Conservation (phyloP, 2,797 vertebrate genomes). For the Limnodromus scolopaceus region DNA sequence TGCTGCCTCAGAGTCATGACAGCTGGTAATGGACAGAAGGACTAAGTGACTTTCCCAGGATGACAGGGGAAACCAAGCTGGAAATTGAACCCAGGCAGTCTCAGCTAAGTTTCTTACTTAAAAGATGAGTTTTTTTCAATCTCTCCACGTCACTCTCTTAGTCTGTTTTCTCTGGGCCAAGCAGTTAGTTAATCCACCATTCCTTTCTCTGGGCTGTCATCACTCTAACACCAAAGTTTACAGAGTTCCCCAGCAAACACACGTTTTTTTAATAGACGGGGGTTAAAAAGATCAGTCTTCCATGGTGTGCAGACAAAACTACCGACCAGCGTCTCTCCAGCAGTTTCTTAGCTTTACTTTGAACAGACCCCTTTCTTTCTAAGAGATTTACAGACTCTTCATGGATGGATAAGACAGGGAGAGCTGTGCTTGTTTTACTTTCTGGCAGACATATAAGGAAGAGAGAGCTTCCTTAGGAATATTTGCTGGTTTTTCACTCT, state of each 20-base stretch:
- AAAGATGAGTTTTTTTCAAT: background rate
- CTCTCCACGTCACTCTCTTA: background rate
- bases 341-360: background rate
- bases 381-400: background rate
- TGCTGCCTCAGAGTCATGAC: background rate
- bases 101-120: background rate
- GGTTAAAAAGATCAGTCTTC: background rate
- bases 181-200: background rate
- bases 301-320: background rate
- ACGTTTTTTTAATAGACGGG: accelerated
- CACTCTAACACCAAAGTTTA: background rate
- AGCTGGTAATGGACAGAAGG: background rate
- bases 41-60: background rate
- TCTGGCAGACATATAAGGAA: background rate
- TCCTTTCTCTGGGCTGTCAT: background rate
- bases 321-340: background rate
- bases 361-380: background rate
- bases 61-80: background rate
- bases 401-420: background rate
- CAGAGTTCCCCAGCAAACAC: background rate
- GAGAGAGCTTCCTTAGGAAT: background rate
- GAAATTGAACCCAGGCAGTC: background rate
- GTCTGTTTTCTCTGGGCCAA: background rate
- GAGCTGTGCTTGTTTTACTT: background rate
- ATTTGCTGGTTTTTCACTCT: background rate